phyloP scores from a whole-genome alignment of 2,797 vertebrate genomes.

The Ptychobarbus kaznakovi region DNA sequence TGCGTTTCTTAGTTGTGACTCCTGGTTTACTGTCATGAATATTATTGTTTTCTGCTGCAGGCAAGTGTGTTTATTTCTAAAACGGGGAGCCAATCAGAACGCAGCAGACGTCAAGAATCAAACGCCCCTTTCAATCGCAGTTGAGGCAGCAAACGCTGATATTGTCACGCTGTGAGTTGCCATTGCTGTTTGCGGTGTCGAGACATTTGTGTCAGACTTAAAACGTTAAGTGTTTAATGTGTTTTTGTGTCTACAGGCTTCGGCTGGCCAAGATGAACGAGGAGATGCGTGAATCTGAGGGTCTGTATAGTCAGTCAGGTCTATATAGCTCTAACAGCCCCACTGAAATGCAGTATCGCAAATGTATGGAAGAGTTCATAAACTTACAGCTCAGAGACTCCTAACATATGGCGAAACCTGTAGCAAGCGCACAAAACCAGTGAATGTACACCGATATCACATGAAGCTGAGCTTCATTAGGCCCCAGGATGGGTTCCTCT shows the following conservation, averaged over 20 bases:
- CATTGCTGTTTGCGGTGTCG: not conserved
- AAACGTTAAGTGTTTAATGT: not conserved
- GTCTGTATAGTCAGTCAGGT: constrained; percentile 97
- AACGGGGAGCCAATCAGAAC: constrained; percentile 97
- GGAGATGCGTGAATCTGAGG: constrained; percentile 98
- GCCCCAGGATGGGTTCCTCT: constrained; percentile 11
- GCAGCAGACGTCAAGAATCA: constrained; percentile 93
- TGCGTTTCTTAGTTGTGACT: not conserved
- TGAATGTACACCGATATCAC: not conserved
- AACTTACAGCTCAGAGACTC: constrained; percentile 89
- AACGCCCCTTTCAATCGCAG: constrained; percentile 91
- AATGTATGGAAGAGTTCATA: constrained; percentile 97
- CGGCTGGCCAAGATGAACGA: constrained; percentile 99
- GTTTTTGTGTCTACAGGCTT: constrained; percentile 77
- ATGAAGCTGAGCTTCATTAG: not conserved
- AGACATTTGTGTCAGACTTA: not conserved
- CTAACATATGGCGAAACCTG: constrained; percentile 63
- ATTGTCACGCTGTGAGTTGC: constrained; percentile 93
- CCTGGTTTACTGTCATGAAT: not conserved
- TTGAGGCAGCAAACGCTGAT: constrained; percentile 96
- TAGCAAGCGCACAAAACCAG: not conserved
- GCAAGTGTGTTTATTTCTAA: constrained; percentile 97
- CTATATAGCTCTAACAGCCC: constrained; percentile 93
- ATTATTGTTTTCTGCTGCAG: constrained; percentile 71
- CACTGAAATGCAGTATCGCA: constrained; percentile 97